These are phyloP conservation scores for Emys orbicularis DNA, from an alignment of 2,797 vertebrate species.

Conservation along the genomic window DNA sequence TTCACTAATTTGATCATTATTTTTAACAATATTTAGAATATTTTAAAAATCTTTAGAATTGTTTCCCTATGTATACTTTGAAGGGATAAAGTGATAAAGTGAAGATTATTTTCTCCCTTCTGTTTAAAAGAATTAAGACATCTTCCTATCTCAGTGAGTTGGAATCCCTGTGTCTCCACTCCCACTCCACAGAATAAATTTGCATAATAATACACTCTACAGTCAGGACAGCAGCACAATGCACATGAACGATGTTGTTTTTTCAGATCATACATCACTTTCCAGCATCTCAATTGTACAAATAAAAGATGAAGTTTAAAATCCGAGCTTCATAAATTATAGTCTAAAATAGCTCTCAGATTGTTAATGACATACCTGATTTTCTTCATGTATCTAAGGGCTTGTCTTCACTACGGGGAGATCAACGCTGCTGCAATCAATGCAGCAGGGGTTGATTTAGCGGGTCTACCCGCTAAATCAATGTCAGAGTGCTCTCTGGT, in stretches of 20 bases:
- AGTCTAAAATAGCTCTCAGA: background rate
- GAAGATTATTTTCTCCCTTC: slow-evolving; percentile 31
- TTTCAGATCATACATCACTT: slow-evolving; percentile 34
- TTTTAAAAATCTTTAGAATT: background rate
- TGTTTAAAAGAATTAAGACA: slow-evolving; percentile 55
- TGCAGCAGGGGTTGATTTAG: too few species aligned
- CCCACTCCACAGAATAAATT: slow-evolving; percentile 41
- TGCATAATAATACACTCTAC: slow-evolving; percentile 60
- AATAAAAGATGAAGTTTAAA: slow-evolving; percentile 47
- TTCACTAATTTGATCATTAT: slow-evolving; percentile 15
- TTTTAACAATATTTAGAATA: slow-evolving; percentile 17
- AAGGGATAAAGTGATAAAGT: slow-evolving; percentile 7
- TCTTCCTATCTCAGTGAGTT: slow-evolving; percentile 29
- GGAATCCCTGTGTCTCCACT: slow-evolving; percentile 52
- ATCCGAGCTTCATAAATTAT: background rate
- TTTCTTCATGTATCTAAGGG: background rate
- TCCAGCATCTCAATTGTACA: background rate
- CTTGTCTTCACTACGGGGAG: too few species aligned
- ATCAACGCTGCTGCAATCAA: too few species aligned
- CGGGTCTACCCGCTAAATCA: too few species aligned
- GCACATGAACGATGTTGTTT: slow-evolving; percentile 35
- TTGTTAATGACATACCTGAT: background rate
- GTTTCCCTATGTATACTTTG: slow-evolving; percentile 1
- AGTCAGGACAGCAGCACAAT: slow-evolving; percentile 42
- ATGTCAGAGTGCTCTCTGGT: too few species aligned